Evolutionary conservation across 2,797 vertebrate species (phyloP).

Genomic region (Coregonus sp.): DNA sequence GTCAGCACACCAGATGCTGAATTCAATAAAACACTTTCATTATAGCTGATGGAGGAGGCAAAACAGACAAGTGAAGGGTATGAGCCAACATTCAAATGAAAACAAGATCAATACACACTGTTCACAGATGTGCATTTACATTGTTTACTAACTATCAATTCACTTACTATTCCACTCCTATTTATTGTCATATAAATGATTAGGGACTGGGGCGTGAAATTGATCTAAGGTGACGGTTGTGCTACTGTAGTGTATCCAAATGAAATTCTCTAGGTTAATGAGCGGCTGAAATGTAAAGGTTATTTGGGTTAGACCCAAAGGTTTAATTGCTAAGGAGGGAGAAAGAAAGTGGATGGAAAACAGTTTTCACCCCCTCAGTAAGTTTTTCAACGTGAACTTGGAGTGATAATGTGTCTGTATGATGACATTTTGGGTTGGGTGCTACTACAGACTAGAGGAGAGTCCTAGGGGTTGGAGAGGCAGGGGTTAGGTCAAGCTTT

Average conservation of each 20-base stretch:
- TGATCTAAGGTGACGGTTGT: conserved; percentile 31
- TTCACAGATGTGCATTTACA: conserved; percentile 66
- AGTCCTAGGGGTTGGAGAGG: background rate
- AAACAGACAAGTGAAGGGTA: conserved; percentile 49
- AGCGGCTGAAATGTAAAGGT: conserved; percentile 5
- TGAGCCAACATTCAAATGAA: conserved; percentile 63
- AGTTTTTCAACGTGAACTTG: background rate
- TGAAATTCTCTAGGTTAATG: conserved; percentile 26
- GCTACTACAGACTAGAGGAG: background rate
- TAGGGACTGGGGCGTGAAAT: conserved; percentile 42
- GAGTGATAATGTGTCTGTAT: background rate
- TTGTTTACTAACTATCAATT: conserved; percentile 58
- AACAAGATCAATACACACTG: conserved; percentile 50
- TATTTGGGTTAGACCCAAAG: background rate
- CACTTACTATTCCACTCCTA: conserved; percentile 60
- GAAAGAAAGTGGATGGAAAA: background rate
- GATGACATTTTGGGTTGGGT: background rate
- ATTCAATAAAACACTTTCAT: conserved; percentile 57
- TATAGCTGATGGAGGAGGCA: conserved; percentile 54
- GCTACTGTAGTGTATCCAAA: conserved; percentile 19
- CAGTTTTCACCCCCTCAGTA: background rate
- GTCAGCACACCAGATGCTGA: conserved; percentile 72
- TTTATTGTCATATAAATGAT: conserved; percentile 55
- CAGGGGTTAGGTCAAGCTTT: too few relatives aligned
- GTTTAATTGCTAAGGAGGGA: background rate